Base-by-base conservation (phyloP, 2,797 vertebrate species). In the Gila robusta region DNA sequence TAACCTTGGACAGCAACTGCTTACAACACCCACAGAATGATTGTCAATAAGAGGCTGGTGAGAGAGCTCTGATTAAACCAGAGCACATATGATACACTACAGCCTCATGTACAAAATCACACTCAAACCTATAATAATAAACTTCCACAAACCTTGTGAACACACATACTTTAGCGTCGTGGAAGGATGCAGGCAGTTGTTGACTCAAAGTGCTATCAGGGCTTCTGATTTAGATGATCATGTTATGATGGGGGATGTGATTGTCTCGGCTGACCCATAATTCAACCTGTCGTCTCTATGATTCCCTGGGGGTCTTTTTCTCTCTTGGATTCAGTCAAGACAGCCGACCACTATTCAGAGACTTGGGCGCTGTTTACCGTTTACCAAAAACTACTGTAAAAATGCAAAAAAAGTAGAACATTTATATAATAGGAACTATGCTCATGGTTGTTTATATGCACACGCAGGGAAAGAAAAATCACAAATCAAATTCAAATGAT, bases 1-100 rank as follows among this genome's bases (percentile, higher is more conserved):
- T 97, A 96, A 97, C 96, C 96, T 97, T 96, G 96, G 95, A 96
- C 93, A 94, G 96, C 92, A 94, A 94, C 94, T 93, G 41, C 96
- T 95, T 96, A 96, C 96, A 95, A 94, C 95, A 95, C 95, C 93
- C 94, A 94, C 92, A 90, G 94, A 95, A 95, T 94, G 94, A 96
- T 94, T 96, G 96, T 96, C 96, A 94, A 96, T 96, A 96, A 94
- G 77, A 72, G 49, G 56, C 76, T 73, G 72, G 83, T 26, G 84
- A 72, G 66, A 85, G 85, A 89, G 82, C 86, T 89, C 71, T 88
- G 89, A 89, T 90, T 89, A 90, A 88, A 88, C 84, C 82, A 81
- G 64, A 82, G 73, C 16, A 49, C 47, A 49, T 49, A 5, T 49
- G 7, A 87, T 23, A 87, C 35, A 83, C 86, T 19, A 62, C 77